phyloP scores from a whole-genome alignment of 2,888 invertebrate species.

The Dasypogon diadema region DNA sequence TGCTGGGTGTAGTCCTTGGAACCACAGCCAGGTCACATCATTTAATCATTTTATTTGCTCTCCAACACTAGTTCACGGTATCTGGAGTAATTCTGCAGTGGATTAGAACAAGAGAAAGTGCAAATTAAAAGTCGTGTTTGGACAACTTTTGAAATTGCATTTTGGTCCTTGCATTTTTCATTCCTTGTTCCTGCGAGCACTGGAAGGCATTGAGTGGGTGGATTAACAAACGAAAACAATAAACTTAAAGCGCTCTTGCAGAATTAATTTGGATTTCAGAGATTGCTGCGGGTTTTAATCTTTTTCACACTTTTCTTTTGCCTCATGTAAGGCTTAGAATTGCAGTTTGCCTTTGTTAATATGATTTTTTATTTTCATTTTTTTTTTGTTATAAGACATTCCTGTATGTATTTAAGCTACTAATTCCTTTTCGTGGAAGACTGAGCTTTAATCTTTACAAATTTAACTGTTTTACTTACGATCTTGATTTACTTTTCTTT shows the following conservation, averaged over 20 bases:
- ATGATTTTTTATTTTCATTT: no score
- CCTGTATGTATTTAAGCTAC: no score
- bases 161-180: constrained; percentile 39
- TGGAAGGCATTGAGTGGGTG: constrained; percentile 12
- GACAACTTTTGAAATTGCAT: constrained; percentile 46
- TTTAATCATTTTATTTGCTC: constrained; percentile 50
- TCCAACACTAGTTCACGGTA: constrained; percentile 14
- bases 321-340: no score
- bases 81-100: constrained; percentile 36
- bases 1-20: background rate
- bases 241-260: constrained; percentile 23
- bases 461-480: no score
- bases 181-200: background rate
- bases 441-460: no score
- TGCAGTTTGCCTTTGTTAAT: no score
- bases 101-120: constrained; percentile 46
- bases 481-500: no score
- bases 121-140: constrained; percentile 49
- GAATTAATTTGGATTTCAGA: constrained; percentile 35
- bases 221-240: constrained; percentile 40
- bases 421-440: no score
- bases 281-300: constrained; percentile 4
- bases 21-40: constrained; percentile 35
- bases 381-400: no score
- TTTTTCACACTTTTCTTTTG: background rate